A percentile compares a stretch with the other conserved stretches of the same genome.
These are phyloP conservation scores for Xylophagus ater DNA, from an alignment of 2,888 invertebrate species.

Conservation along the genomic window DNA sequence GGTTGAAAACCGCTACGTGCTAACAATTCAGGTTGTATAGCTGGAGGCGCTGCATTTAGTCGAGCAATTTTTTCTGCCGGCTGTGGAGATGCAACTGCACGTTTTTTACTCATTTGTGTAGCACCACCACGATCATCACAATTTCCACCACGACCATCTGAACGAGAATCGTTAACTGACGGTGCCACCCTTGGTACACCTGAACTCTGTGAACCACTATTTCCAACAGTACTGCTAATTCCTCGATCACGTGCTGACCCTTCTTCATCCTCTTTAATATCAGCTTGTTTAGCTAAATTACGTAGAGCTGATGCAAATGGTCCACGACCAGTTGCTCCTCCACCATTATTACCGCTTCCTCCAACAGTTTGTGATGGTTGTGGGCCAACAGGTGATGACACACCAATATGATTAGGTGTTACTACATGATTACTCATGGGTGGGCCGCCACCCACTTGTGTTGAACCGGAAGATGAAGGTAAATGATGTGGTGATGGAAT, in stretches of 20 bases:
- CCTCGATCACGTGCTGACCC: slow-evolving; percentile 27
- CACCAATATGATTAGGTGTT: slow-evolving; percentile 30
- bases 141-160: slow-evolving; percentile 9
- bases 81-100: slow-evolving; percentile 30
- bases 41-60: slow-evolving; percentile 27
- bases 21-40: slow-evolving; percentile 44
- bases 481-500: slow-evolving; percentile 35
- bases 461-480: slow-evolving; percentile 28
- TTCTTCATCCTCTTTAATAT: slow-evolving; percentile 58
- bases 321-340: slow-evolving; percentile 42
- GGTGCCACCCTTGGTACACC: slow-evolving; percentile 29
- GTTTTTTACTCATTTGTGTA: slow-evolving; percentile 18
- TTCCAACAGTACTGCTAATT: slow-evolving; percentile 27
- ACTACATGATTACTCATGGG: slow-evolving; percentile 28
- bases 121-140: slow-evolving; percentile 19
- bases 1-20: slow-evolving; percentile 81
- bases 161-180: slow-evolving; percentile 20
- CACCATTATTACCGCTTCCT: slow-evolving; percentile 10
- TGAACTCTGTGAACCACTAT: slow-evolving; percentile 19
- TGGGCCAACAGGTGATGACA: slow-evolving; percentile 15
- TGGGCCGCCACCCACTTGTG: slow-evolving; percentile 20
- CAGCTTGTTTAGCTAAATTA: slow-evolving; percentile 84
- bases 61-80: slow-evolving; percentile 38
- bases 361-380: slow-evolving; percentile 11
- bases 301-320: slow-evolving; percentile 87